These are phyloP conservation scores for Quadroppia sp. DNA, from an alignment of 2,888 invertebrate genomes.

Conservation along the genomic window DNA sequence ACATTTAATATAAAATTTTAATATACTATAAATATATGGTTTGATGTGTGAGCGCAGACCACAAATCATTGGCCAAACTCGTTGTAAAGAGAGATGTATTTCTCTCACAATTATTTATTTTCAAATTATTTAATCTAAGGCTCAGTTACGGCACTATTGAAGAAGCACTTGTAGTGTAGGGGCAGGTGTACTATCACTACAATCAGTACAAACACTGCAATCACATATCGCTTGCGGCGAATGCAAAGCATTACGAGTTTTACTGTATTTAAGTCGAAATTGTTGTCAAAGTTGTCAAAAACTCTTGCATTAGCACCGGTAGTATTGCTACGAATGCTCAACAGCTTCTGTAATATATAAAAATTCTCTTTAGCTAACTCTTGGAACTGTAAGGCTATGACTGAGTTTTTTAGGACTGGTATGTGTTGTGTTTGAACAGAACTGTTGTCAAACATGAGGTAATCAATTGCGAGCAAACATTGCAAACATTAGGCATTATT, in stretches of 20 bases:
- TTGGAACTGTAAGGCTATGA: not conserved
- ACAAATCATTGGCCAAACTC: slow-evolving; percentile 32
- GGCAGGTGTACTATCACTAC: not conserved
- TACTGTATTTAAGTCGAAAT: not conserved
- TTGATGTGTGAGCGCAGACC: slow-evolving; percentile 11
- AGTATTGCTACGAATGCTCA: not conserved
- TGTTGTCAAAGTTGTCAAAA: slow-evolving; percentile 30
- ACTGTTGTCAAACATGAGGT: slow-evolving; percentile 39
- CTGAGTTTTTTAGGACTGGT: not conserved
- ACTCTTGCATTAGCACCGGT: slow-evolving; percentile 9
- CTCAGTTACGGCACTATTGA: not conserved
- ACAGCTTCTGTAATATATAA: slow-evolving; percentile 31
- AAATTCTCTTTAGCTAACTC: not conserved
- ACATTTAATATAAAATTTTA: too few relatives aligned
- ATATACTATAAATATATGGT: not conserved
- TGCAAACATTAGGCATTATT: not conserved
- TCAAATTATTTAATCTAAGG: slow-evolving; percentile 19
- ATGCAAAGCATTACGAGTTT: slow-evolving; percentile 12
- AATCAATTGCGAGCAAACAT: slow-evolving; percentile 37
- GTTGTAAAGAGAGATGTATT: slow-evolving; percentile 31
- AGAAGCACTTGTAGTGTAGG: not conserved
- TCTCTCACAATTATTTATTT: slow-evolving; percentile 27
- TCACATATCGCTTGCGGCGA: slow-evolving; percentile 25
- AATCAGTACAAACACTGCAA: not conserved
- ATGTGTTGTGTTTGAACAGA: slow-evolving; percentile 31